Evolutionary conservation across 1,140 invertebrate genomes (phyloP), one percentile per base, ranked within the genome.

Genomic region (Ylistrum balloti): DNA sequence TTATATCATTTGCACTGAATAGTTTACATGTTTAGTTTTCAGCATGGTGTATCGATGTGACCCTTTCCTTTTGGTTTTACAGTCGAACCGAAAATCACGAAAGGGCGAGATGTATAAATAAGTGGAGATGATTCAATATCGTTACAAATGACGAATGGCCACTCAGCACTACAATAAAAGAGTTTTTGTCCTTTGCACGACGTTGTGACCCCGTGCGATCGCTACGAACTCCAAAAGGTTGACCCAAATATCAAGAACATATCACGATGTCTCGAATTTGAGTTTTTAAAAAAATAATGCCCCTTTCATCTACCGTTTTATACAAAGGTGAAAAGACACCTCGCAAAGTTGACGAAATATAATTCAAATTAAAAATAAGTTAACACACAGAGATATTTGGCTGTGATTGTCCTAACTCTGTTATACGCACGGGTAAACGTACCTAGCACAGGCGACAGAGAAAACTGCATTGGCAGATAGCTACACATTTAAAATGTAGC

Each of bases 1-100:
- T 74, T 45, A 74, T 28, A 74, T 74, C 56, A 74, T 74, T 17
- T 74, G 56, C 56, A 74, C 56, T 11, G 56, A 74, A 74, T 74
- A 74, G 56, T 74, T 74, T 74, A 74, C 56, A 74, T 74, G 56
- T 74, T 74, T 74, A 74, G 56, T 74, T 74, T 74, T 74, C 56
- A n/a, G 56, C 56, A 28, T 74, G 56, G 56, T 17, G 56, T 74
- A 74, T 74, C 56, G 28, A 5, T 74, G 22, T 74, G 56, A 74
- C 56, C 56, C 28, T 74, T 74, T 74, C 56, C 56, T 74, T 74
- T 74, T n/a, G 56, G 56, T 28, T 74, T 74, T 74, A 74, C 56
- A 74, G 56, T 74, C n/a, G 56, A 74, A 74, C 56, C 56, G 56
- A 74, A 74, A 74, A 74, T 28, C 56, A 74, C 56, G 56, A 28